Evolutionary conservation across 1,140 invertebrate species (phyloP).

Genomic region (Metaphire vulgaris): DNA sequence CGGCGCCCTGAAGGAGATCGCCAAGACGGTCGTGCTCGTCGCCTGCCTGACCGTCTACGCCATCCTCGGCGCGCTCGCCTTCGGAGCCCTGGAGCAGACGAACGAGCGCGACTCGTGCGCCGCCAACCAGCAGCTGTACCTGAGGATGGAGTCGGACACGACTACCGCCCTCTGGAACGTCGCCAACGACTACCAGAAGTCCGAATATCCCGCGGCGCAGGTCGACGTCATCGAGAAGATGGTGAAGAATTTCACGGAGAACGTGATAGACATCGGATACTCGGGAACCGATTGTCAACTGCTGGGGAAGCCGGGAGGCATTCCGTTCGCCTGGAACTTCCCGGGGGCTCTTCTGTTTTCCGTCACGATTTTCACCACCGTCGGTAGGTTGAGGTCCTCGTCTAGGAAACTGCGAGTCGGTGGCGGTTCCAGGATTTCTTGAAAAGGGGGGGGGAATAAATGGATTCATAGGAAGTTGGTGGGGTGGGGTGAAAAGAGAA

Average conservation of each 20-base stretch:
- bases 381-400: too few species aligned
- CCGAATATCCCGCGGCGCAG: not conserved
- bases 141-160: not conserved
- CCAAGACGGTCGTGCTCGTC: not conserved
- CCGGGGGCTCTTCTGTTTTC: slow-evolving; percentile 66
- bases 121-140: not conserved
- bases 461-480: too few species aligned
- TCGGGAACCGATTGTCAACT: not conserved
- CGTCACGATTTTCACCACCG: slow-evolving; percentile 90
- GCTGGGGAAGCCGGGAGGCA: slow-evolving; percentile 31
- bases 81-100: not conserved
- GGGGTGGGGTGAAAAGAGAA: too few species aligned
- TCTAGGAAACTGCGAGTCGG: too few species aligned
- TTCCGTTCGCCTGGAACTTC: slow-evolving; percentile 43
- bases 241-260: not conserved
- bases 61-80: slow-evolving; percentile 6
- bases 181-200: not conserved
- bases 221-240: not conserved
- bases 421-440: too few species aligned
- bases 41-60: not conserved
- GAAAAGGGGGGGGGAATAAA: too few species aligned
- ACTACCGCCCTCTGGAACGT: not conserved
- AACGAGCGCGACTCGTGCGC: slow-evolving; percentile 1
- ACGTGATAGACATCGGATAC: not conserved
- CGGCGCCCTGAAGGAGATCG: not conserved